Percentiles rank a stretch among this genome's conserved stretches.
Evolutionary conservation across 2,888 invertebrate genomes (phyloP).

Genomic region (Liodrosophila aerea): DNA sequence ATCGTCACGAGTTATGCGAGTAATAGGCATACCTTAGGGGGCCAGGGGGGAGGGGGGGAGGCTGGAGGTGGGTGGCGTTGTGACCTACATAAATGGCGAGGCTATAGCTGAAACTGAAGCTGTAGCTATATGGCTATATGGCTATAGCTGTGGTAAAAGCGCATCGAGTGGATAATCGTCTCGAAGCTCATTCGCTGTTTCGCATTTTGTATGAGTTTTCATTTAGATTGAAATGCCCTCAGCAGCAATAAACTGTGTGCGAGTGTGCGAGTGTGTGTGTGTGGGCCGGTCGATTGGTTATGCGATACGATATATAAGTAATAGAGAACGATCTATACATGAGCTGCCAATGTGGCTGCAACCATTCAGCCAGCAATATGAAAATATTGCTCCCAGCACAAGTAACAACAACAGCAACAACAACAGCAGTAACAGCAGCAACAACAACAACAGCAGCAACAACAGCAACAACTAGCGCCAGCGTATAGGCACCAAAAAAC

Average conservation of each 20-base stretch:
- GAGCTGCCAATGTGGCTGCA: constrained; percentile 37
- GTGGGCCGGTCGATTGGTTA: constrained; percentile 27
- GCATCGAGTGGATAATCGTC: constrained; percentile 40
- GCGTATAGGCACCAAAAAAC: too few species aligned
- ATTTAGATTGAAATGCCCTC: constrained; percentile 56
- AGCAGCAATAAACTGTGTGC: constrained; percentile 47
- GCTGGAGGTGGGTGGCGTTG: too few species aligned
- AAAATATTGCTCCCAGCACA: constrained; percentile 44
- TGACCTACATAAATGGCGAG: not conserved
- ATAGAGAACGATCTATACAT: constrained; percentile 31
- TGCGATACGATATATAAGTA: constrained; percentile 26
- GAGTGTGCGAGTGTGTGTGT: constrained; percentile 7
- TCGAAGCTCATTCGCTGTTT: constrained; percentile 32
- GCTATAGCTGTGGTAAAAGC: constrained; percentile 22
- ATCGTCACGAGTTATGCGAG: constrained; percentile 24
- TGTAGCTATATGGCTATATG: too few species aligned
- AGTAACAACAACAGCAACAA: constrained; percentile 20
- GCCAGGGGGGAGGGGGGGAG: not conserved
- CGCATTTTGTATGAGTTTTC: constrained; percentile 49
- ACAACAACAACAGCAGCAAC: constrained; percentile 5
- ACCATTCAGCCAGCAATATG: constrained; percentile 42
- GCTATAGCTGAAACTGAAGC: constrained; percentile 26
- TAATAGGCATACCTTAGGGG: not conserved
- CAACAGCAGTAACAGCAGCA: constrained; percentile 10
- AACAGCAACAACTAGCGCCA: constrained; percentile 7